Evolutionary conservation across 2,113 vertebrate genomes (phyloP), one percentile per base, ranked within the genome.

Genomic region (Meriones unguiculatus): DNA sequence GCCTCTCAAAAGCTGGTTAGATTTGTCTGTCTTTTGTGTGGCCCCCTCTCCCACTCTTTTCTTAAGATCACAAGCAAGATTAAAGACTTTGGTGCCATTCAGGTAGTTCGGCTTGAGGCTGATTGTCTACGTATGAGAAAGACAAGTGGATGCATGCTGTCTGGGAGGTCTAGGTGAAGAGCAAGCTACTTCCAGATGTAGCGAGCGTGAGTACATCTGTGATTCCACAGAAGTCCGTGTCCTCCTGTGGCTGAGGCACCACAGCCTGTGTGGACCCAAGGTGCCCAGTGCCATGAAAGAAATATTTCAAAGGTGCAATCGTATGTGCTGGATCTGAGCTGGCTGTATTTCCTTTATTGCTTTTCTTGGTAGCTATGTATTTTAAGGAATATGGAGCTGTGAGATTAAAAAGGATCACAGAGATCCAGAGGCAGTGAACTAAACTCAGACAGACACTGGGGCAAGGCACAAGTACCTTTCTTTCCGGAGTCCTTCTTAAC

Each of bases 321-420:
- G 24, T 72, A 91, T 89, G 77, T 78, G 35, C 82, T 41, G 52
- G 62, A 65, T 76, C 80, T 85, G 90, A 93, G 57, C 81, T 95
- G 94, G 92, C 80, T 91, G 25, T 65, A 69, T 88, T 89, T 75
- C 89, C 96, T 80, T 97, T 96, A 96, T 97, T 96, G 87, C 94
- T 96, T 88, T 96, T 95, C 81, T 95, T 88, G 86, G 97, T 96
- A 96, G 97, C 92, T 98, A 91, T 95, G 75, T 91, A 96, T 97
- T 97, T 97, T 81, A 87, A 96, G 95, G 92, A 95, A 90, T 95
- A 96, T 64, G 84, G 97, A 96, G 80, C 87, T 96, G 65, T 10
- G 50, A 97, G 82, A 95, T 76, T 91, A 64, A 90, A 95, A 97
- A 89, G 65, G 96, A 95, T 98, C 75, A 86, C 80, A 97, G 94